phyloP scores from a whole-genome alignment of 2,113 vertebrate genomes.

The Bos taurus region DNA sequence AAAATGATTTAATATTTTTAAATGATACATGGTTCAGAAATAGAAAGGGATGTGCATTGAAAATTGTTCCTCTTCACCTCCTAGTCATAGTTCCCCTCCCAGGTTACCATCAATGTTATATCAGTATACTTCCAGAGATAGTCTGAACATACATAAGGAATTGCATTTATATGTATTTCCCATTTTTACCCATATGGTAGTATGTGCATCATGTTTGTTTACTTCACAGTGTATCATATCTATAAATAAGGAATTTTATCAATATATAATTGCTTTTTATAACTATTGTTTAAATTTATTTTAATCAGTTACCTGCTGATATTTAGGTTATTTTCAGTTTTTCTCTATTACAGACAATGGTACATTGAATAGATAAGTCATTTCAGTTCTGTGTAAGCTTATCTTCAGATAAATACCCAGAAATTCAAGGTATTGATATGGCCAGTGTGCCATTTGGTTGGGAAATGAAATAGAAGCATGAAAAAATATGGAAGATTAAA shows the following conservation, averaged over 20 bases:
- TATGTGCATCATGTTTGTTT: background rate
- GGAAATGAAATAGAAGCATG: constrained; percentile 2
- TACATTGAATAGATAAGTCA: background rate
- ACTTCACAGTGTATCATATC: background rate
- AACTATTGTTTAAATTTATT: background rate
- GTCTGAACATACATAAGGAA: background rate
- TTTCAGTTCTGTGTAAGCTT: background rate
- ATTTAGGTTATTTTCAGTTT: background rate
- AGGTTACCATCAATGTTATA: background rate
- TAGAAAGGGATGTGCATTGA: background rate
- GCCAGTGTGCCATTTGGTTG: background rate
- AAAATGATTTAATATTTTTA: background rate
- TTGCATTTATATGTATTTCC: background rate
- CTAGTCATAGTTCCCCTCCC: background rate
- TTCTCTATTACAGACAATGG: background rate
- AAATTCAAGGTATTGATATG: background rate
- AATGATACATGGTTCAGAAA: constrained; percentile 14
- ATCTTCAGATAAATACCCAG: background rate
- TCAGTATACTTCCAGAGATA: background rate
- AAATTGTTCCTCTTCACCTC: background rate
- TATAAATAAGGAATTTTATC: background rate
- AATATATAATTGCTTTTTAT: background rate
- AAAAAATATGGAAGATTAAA: constrained; percentile 6
- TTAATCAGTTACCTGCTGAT: background rate
- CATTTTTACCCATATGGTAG: background rate